These are phyloP conservation scores for Orthonyx spaldingii DNA, from an alignment of 2,113 vertebrate genomes.

Conservation along the genomic window DNA sequence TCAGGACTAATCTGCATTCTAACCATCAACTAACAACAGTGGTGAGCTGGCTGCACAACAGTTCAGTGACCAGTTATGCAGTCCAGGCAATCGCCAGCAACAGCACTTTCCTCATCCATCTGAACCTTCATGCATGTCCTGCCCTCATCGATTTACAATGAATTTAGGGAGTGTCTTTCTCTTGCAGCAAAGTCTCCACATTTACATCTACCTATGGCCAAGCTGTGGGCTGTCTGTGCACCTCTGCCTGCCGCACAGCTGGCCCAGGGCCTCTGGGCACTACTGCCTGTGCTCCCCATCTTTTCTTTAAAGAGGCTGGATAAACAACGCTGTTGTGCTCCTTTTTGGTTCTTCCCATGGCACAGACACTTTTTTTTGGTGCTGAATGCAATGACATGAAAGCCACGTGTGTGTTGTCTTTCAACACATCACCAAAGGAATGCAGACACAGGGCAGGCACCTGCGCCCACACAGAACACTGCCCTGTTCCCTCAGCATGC, in stretches of 20 bases:
- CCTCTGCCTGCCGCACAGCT: neutral
- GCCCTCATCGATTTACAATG: neutral
- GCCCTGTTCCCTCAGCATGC: neutral
- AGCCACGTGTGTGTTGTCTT: neutral
- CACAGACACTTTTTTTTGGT: neutral
- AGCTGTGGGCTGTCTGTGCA: neutral
- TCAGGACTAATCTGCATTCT: neutral
- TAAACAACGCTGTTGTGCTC: neutral
- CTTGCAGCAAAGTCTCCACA: neutral
- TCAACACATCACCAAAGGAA: neutral
- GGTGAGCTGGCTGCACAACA: neutral
- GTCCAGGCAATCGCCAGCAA: neutral
- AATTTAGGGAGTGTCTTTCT: neutral
- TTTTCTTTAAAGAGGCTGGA: neutral
- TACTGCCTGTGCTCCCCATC: neutral
- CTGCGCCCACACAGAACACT: neutral
- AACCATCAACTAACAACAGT: neutral
- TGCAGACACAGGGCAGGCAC: neutral
- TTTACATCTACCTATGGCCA: neutral
- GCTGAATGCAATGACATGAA: neutral
- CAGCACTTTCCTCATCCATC: neutral
- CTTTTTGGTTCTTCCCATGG: neutral
- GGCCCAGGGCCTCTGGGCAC: neutral
- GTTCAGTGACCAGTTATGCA: neutral
- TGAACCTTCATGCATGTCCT: neutral